phyloP scores from a whole-genome alignment of 2,888 invertebrate genomes.

The Gisinianus flammeolus region DNA sequence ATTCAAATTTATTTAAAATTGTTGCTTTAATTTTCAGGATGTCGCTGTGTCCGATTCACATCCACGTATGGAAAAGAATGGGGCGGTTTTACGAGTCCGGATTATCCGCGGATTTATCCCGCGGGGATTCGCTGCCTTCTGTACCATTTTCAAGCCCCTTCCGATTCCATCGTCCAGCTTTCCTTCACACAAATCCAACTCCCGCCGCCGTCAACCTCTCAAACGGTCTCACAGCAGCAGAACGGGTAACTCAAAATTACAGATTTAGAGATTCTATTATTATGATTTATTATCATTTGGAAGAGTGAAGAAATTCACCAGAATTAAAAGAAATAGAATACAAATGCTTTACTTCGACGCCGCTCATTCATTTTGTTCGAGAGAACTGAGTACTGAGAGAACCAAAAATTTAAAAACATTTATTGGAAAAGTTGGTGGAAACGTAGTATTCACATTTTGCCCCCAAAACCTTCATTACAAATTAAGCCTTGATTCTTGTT shows the following conservation, averaged over 20 bases:
- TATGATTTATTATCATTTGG: neutral
- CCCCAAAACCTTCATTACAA: too few relatives aligned
- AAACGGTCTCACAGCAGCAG: too few relatives aligned
- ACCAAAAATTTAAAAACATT: neutral
- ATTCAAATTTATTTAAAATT: too few relatives aligned
- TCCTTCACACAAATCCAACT: conserved; percentile 81
- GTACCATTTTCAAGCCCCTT: conserved; percentile 79
- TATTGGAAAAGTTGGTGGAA: too few relatives aligned
- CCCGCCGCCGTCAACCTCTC: conserved; percentile 60
- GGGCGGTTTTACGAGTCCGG: conserved; percentile 82
- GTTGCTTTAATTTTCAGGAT: conserved; percentile 69
- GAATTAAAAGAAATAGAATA: neutral
- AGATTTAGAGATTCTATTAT: neutral
- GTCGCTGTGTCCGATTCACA: conserved; percentile 81
- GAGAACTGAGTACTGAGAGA: neutral
- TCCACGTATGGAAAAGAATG: conserved; percentile 78
- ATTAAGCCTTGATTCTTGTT: too few relatives aligned
- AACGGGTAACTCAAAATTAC: conserved; percentile 16
- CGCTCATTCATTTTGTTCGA: neutral
- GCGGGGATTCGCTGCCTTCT: conserved; percentile 78
- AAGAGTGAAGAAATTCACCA: neutral
- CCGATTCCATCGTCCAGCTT: conserved; percentile 81
- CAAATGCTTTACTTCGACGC: neutral
- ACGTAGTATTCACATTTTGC: too few relatives aligned
- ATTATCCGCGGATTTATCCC: conserved; percentile 79